phyloP scores from a whole-genome alignment of 1,140 invertebrate genomes.

The Trinorchestia longiramus region DNA sequence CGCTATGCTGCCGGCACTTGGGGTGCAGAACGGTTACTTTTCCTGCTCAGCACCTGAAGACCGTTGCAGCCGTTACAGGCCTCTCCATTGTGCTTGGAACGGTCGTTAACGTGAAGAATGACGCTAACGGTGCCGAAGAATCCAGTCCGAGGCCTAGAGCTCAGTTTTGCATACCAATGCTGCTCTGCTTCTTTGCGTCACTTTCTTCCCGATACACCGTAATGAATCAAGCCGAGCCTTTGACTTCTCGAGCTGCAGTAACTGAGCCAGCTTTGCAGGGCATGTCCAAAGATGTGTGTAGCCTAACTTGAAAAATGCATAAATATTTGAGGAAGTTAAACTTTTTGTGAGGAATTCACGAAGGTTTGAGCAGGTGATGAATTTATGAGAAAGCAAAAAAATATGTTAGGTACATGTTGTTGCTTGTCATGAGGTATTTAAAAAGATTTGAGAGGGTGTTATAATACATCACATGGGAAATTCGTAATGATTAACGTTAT shows the following conservation, averaged over 20 bases:
- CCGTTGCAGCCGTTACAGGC: not conserved
- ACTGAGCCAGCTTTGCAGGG: not conserved
- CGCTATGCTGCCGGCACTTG: not conserved
- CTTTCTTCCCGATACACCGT: not conserved
- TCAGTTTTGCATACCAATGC: slow-evolving; percentile 45
- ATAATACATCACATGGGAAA: too few relatives aligned
- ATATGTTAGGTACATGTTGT: too few relatives aligned
- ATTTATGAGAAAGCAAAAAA: not conserved
- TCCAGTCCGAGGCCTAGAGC: not conserved
- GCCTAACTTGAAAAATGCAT: not conserved
- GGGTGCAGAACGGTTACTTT: not conserved
- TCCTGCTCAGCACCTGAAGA: not conserved
- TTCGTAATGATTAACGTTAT: too few relatives aligned
- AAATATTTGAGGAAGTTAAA: not conserved
- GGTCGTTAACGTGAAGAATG: slow-evolving; percentile 38
- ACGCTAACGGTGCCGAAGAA: slow-evolving; percentile 16
- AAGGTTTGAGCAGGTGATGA: not conserved
- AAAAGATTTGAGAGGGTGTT: too few relatives aligned
- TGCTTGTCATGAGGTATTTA: too few relatives aligned
- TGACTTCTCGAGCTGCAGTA: not conserved
- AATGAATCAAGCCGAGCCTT: slow-evolving; percentile 18
- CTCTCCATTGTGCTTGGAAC: slow-evolving; percentile 9
- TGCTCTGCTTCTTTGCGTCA: slow-evolving; percentile 16
- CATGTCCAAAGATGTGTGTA: not conserved
- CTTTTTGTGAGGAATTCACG: not conserved